Base-by-base conservation (phyloP, 1,140 invertebrate species). In the Centruroides vittatus region DNA sequence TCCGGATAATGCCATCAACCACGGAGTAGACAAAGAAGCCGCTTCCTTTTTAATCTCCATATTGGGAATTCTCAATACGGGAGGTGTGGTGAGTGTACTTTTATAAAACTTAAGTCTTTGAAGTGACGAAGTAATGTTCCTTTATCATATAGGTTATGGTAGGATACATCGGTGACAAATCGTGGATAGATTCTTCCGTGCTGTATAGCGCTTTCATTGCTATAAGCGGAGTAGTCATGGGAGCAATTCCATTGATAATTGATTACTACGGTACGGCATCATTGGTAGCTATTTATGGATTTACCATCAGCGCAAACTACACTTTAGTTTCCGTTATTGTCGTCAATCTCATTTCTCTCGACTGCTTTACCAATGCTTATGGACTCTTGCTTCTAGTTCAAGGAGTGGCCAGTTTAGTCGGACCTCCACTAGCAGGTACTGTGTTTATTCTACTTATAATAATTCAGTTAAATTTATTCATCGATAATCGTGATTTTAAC, bases 361-460 rank as follows among this genome's bases (percentile, higher is more conserved):
- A 94, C 66, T 80, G 84, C 68, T 92, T 96, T 69, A 89, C 90
- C 1, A 90, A 88, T 69, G 89, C 89, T 4, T 93, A 94, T 70
- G 91, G 92, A 10, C 75, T 94, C 60, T 73, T 93, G 47, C 74
- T 92, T 57, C 76, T 94, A 4, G 88, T 93, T 58, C 90, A 94
- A 73, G 92, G 91, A 4, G 74, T 93, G 48, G 89, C 88, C 1
- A 89, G 92, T 72, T 78, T 93, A 3, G 80, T 91, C 66, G 91
- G 91, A 46, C 88, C 90, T 52, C 89, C 90, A 10, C 70, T 93
- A 47, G 88, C 86, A 68, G 90, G 88, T 68, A 61, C 47, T 41
- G 55, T 6, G 35, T 13, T 51, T 56, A 23, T 23, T 23, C 23
- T 23, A 23, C 23, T 23, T 23, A 23, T 23, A 23, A 23, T 23